Percentiles rank a stretch among this genome's conserved stretches.
phyloP scores from a whole-genome alignment of 2,113 vertebrate genomes.

The Brachypteracias leptosomus region DNA sequence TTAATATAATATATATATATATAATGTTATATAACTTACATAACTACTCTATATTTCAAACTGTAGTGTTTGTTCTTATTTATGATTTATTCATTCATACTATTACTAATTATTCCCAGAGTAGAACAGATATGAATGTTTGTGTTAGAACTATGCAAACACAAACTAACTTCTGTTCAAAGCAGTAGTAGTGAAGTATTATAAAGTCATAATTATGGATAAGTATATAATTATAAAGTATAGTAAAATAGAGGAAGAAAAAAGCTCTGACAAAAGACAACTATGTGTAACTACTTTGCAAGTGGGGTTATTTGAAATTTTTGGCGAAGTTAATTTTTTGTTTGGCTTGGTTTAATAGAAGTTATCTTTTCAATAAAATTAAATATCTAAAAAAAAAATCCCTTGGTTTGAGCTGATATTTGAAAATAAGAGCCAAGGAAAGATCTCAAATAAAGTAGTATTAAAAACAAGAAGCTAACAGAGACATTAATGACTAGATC shows the following conservation, averaged over 20 bases:
- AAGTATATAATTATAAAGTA: not conserved
- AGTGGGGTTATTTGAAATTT: not conserved
- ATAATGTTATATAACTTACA: no score
- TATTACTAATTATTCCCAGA: not conserved
- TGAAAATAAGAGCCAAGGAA: not conserved
- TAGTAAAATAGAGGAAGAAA: not conserved
- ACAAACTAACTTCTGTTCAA: not conserved
- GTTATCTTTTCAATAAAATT: not conserved
- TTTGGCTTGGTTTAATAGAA: not conserved
- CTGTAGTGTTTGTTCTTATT: not conserved
- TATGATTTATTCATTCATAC: not conserved
- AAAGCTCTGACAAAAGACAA: not conserved
- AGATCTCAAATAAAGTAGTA: not conserved
- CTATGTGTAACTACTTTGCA: not conserved
- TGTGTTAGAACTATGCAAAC: not conserved
- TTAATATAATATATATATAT: no score
- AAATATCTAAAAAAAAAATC: not conserved
- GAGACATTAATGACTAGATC: not conserved
- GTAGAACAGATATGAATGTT: not conserved
- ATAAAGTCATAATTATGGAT: not conserved
- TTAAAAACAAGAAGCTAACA: not conserved
- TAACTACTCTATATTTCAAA: not conserved
- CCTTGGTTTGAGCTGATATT: not conserved
- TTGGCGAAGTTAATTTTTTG: not conserved
- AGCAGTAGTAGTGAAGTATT: not conserved